A percentile compares a stretch with the other conserved stretches of the same genome.
Conservation (phyloP, 2,888 invertebrate species). For the Loripinus fragilis region DNA sequence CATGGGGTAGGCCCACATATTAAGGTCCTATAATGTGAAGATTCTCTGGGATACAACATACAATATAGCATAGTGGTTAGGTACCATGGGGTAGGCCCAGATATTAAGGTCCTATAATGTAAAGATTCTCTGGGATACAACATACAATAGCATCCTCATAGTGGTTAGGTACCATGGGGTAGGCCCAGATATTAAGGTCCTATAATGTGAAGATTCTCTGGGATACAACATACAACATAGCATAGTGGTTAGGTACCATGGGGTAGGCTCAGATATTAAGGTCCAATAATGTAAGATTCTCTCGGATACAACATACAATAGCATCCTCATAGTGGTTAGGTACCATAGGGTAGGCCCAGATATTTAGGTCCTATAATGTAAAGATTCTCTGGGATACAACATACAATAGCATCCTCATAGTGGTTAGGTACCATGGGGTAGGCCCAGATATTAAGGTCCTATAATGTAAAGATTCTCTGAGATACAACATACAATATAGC, state of each 20-base stretch:
- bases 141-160: constrained; percentile 83
- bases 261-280: constrained; percentile 83
- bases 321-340: constrained; percentile 81
- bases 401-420: constrained; percentile 82
- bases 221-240: constrained; percentile 82
- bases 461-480: constrained; percentile 83
- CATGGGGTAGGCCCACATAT: constrained; percentile 83
- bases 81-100: constrained; percentile 83
- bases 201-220: constrained; percentile 83
- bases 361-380: constrained; percentile 77
- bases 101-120: constrained; percentile 79
- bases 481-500: constrained; percentile 82
- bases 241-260: constrained; percentile 78
- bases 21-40: constrained; percentile 81
- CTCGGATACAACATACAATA: constrained; percentile 83
- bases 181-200: constrained; percentile 82
- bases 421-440: constrained; percentile 81
- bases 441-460: constrained; percentile 82
- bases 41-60: constrained; percentile 83
- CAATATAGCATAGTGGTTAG: constrained; percentile 80
- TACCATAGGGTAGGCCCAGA: constrained; percentile 83
- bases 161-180: constrained; percentile 80
- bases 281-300: constrained; percentile 83
- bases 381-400: constrained; percentile 83
- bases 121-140: constrained; percentile 83